Conservation (phyloP, 2,113 vertebrate species). For the Hippocampus abdominalis region DNA sequence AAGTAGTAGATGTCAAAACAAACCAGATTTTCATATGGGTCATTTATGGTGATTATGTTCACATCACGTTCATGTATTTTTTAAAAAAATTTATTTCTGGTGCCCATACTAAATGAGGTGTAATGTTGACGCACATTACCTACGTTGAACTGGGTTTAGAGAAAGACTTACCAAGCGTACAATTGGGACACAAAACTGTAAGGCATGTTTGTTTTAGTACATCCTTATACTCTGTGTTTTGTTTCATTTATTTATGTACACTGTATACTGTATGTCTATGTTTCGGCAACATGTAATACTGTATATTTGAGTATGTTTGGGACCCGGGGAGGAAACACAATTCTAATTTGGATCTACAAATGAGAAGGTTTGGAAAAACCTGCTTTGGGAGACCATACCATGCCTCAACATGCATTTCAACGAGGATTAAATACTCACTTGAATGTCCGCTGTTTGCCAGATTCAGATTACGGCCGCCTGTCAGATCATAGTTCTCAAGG, state of each 20-base stretch:
- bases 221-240: not conserved
- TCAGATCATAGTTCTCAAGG: slow-evolving; percentile 81
- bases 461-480: slow-evolving; percentile 73
- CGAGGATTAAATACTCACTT: slow-evolving; percentile 69
- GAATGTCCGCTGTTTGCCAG: slow-evolving; percentile 90
- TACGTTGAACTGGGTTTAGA: not conserved
- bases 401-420: not conserved
- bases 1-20: slow-evolving; percentile 44
- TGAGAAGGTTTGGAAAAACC: not conserved
- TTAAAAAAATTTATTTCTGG: not conserved
- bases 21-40: slow-evolving; percentile 20
- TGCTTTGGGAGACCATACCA: not conserved
- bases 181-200: not conserved
- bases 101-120: not conserved
- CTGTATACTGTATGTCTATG: not conserved
- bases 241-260: not conserved
- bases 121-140: not conserved
- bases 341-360: not conserved
- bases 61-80: slow-evolving; percentile 7
- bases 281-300: not conserved
- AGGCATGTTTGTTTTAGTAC: not conserved
- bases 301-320: not conserved
- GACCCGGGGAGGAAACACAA: not conserved
- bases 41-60: slow-evolving; percentile 26
- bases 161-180: no score